Evolutionary conservation across 1,140 invertebrate species (phyloP).

Genomic region (Tetragonula clypearis): DNA sequence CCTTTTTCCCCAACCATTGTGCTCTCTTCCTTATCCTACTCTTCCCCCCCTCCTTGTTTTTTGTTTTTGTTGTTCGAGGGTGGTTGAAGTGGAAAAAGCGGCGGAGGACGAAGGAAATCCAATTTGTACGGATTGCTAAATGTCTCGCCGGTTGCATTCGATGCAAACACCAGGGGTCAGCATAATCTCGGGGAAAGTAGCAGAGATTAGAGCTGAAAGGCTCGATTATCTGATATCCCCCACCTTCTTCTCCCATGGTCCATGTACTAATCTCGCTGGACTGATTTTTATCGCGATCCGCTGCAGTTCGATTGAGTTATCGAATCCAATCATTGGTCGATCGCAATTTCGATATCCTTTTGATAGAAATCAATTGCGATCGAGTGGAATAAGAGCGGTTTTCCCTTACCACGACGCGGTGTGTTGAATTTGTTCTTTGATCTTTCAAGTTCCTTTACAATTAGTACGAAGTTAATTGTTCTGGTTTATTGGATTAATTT

Average conservation of each 20-base stretch:
- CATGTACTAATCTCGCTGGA: no score
- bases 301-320: background rate
- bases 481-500: background rate
- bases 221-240: constrained; percentile 33
- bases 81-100: no score
- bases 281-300: constrained; percentile 4
- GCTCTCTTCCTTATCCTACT: no score
- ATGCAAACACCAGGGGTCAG: constrained; percentile 42
- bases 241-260: background rate
- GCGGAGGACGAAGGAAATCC: constrained; percentile 36
- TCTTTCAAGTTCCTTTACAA: background rate
- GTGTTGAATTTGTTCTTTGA: background rate
- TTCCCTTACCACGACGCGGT: background rate
- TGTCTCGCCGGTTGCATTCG: constrained; percentile 41
- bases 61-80: background rate
- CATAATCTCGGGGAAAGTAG: constrained; percentile 41
- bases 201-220: constrained; percentile 39
- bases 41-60: no score
- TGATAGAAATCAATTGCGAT: background rate
- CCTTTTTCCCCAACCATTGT: background rate
- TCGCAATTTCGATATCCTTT: background rate
- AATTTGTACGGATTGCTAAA: constrained; percentile 52
- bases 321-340: background rate
- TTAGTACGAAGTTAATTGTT: background rate
- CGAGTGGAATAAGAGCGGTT: background rate